These are phyloP conservation scores for Hyaena hyaena DNA, from an alignment of 2,113 vertebrate species.

Conservation along the genomic window DNA sequence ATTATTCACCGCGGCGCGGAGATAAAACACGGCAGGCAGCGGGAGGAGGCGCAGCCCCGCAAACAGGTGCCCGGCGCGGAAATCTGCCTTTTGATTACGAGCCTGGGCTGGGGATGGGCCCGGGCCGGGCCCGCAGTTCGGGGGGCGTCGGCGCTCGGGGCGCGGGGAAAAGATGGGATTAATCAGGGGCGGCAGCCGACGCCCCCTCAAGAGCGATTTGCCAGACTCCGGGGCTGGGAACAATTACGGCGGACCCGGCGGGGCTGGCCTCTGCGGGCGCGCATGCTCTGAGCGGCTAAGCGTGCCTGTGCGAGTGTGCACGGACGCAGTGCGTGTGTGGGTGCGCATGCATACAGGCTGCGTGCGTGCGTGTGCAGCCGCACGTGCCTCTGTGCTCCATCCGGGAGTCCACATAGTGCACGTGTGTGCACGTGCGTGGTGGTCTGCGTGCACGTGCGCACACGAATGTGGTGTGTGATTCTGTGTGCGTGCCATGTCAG, in stretches of 20 bases:
- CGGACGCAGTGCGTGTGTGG: not conserved
- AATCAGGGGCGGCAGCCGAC: constrained; percentile 90
- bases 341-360: not conserved
- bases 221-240: constrained; percentile 79
- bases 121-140: constrained; percentile 69
- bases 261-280: not conserved
- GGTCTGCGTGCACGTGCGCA: not conserved
- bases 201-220: constrained; percentile 84
- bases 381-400: accelerated
- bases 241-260: constrained; percentile 72
- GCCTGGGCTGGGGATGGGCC: constrained; percentile 83
- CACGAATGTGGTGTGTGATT: not conserved
- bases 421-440: not conserved
- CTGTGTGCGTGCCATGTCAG: accelerated
- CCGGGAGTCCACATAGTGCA: too few relatives aligned
- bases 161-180: constrained; percentile 85
- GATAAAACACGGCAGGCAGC: constrained; percentile 90
- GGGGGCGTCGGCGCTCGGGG: constrained; percentile 65
- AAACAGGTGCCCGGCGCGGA: constrained; percentile 89
- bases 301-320: accelerated
- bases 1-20: constrained; percentile 93
- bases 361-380: not conserved
- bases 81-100: constrained; percentile 90
- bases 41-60: constrained; percentile 90
- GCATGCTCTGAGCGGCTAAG: not conserved